A percentile compares a stretch with the other conserved stretches of the same genome.
Conservation (phyloP, 35 echinoderm and acorn worm genomes). For the Apostichopus californicus region DNA sequence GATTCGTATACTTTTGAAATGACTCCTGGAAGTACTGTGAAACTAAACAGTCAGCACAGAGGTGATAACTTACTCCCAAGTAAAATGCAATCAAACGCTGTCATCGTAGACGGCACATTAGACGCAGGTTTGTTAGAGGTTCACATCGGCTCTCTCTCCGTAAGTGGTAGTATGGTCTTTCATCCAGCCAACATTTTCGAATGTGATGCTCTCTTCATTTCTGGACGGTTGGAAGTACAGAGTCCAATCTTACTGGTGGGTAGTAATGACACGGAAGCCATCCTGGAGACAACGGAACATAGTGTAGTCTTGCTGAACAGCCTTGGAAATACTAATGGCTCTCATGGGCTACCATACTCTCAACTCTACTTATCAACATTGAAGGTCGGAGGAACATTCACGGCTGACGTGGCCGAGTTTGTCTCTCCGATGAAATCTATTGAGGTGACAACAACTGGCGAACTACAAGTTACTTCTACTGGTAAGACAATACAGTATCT, state of each 20-base stretch:
- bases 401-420: not conserved
- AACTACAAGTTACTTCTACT: slow-evolving; percentile 32
- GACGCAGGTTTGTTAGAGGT: not conserved
- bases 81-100: not conserved
- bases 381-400: slow-evolving; percentile 24
- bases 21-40: not conserved
- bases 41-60: not conserved
- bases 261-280: not conserved
- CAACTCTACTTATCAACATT: slow-evolving; percentile 36
- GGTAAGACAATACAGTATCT: slow-evolving; percentile 16
- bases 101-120: not conserved
- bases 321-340: slow-evolving; percentile 15
- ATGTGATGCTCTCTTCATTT: slow-evolving; percentile 32
- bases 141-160: not conserved
- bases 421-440: not conserved
- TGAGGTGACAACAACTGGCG: slow-evolving; percentile 26
- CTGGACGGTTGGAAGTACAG: slow-evolving; percentile 49
- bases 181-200: slow-evolving; percentile 29
- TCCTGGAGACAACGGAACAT: slow-evolving; percentile 13
- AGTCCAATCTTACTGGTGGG: slow-evolving; percentile 45
- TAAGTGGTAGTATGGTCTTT: slow-evolving; percentile 54
- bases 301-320: slow-evolving; percentile 54
- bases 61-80: not conserved
- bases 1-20: not conserved
- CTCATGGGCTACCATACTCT: slow-evolving; percentile 3